Percentiles rank a stretch among this genome's conserved stretches.
Evolutionary conservation across 2,113 vertebrate genomes (phyloP).

Genomic region (Perca flavescens): DNA sequence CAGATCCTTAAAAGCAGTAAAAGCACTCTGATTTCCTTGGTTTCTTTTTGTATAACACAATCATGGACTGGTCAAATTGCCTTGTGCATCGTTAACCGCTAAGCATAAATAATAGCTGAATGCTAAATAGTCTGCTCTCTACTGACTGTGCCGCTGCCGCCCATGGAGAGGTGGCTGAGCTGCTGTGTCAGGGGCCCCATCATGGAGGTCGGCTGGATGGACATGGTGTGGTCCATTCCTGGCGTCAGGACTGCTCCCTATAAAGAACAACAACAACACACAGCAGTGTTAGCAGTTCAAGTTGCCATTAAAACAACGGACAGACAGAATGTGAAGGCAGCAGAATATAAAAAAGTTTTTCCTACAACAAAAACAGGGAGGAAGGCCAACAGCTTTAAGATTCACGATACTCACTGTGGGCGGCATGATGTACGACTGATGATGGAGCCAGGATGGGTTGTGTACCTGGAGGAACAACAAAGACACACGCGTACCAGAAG

Average conservation of each 20-base stretch:
- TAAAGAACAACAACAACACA: constrained; percentile 17
- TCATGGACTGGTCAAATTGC: neutral
- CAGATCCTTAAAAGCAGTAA: neutral
- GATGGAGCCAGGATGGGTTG: constrained; percentile 92
- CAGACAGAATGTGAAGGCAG: constrained; percentile 1
- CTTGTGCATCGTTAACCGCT: neutral
- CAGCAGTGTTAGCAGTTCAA: neutral
- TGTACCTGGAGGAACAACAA: constrained; percentile 83
- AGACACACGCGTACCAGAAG: neutral
- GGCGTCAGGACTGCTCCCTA: constrained; percentile 90
- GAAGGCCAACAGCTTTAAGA: neutral
- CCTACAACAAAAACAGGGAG: neutral
- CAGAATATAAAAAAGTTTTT: neutral
- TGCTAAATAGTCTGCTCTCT: neutral
- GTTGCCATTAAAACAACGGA: neutral
- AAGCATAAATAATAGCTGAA: neutral
- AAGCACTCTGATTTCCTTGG: neutral
- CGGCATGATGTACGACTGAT: constrained; percentile 94
- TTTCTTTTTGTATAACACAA: neutral
- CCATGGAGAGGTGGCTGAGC: constrained; percentile 91
- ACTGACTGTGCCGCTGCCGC: constrained; percentile 89
- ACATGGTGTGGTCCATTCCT: constrained; percentile 91
- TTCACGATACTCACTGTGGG: constrained; percentile 87
- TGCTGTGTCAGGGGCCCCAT: constrained; percentile 92
- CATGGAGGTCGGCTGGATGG: constrained; percentile 91